Percentiles rank a stretch among this genome's conserved stretches.
Evolutionary conservation across 1,140 invertebrate genomes (phyloP).

Genomic region (Aphelinus atriplicis): DNA sequence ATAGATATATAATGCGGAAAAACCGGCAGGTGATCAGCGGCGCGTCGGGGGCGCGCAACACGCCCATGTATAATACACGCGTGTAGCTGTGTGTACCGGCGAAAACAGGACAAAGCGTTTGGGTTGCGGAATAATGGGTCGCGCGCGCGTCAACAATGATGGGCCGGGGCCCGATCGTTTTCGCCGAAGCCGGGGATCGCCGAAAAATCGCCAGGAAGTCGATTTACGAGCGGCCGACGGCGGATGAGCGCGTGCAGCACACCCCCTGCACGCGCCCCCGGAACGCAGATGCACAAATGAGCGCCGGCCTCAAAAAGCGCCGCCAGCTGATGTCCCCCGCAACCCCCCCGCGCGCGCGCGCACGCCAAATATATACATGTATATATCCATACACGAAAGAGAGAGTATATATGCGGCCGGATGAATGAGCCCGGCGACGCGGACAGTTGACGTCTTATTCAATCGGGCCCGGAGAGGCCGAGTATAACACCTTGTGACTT

Average conservation of each 20-base stretch:
- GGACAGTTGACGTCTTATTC: slow-evolving; percentile 22
- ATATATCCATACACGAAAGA: neutral
- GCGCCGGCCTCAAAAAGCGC: too few species aligned
- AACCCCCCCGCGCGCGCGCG: too few species aligned
- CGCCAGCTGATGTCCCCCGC: too few species aligned
- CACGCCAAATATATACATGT: neutral
- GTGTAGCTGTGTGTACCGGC: too few species aligned
- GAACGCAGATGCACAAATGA: neutral
- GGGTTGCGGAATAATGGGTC: slow-evolving; percentile 6
- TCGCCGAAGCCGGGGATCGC: neutral
- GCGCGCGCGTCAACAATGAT: neutral
- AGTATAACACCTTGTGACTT: slow-evolving; percentile 17
- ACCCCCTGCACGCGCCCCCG: neutral
- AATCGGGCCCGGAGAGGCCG: neutral
- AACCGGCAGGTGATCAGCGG: too few species aligned
- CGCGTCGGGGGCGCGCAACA: too few species aligned
- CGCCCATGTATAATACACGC: too few species aligned
- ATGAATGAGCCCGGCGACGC: neutral
- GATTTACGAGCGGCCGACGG: slow-evolving; percentile 8
- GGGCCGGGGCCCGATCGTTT: neutral
- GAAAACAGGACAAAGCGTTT: too few species aligned
- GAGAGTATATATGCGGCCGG: neutral
- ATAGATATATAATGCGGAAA: too few species aligned
- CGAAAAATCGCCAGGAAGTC: slow-evolving; percentile 17
- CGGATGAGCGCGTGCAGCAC: slow-evolving; percentile 1